Base-by-base conservation (phyloP, 2,113 vertebrate species). In the Actenoides hombroni region DNA sequence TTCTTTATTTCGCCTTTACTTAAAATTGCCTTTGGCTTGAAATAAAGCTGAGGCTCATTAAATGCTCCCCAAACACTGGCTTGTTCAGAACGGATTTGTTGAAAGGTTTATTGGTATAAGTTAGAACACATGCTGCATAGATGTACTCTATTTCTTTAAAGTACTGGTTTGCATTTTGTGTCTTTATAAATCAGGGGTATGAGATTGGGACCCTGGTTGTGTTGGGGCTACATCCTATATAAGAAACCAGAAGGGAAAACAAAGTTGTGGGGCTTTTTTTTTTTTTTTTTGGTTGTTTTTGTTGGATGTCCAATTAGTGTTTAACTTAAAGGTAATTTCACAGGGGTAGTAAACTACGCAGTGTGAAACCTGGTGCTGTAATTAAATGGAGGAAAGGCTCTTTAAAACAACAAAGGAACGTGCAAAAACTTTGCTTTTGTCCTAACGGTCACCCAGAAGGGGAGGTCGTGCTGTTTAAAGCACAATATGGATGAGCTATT, bases 271-370 rank as follows among this genome's bases (percentile, higher is more conserved):
- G 91, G 19, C 6, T 8, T 28, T 28, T 53, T 53, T 26, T 28
- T 53, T 53, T 19, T 51, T 26, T 12, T 15, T 2, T 37, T 37
- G 37, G 88, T 91, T 4, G 0, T 92, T 93, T 94, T 95, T 88
- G 96, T 95, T 97, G 96, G 94, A 97, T 97, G 94, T 96, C 95
- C 95, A 94, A 81, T 97, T 97, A 97, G 95, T 94, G 77, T 95
- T 96, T 94, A 97, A 95, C 95, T 95, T 90, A 91, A 91, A 95
- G 95, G 94, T 97, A 91, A 97, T 98, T 97, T 98, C 95, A 94
- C 96, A 96, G 94, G 95, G 84, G 92, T 95, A 94, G 90, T 97
- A 98, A 96, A 94, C 16, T 75, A 74, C 54, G 1, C 78, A 76
- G 95, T 88, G 95, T 97, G 95, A 95, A 94, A 95, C 83, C 49